Conservation (phyloP, 2,113 vertebrate species). For the Tragelaphus strepsiceros region DNA sequence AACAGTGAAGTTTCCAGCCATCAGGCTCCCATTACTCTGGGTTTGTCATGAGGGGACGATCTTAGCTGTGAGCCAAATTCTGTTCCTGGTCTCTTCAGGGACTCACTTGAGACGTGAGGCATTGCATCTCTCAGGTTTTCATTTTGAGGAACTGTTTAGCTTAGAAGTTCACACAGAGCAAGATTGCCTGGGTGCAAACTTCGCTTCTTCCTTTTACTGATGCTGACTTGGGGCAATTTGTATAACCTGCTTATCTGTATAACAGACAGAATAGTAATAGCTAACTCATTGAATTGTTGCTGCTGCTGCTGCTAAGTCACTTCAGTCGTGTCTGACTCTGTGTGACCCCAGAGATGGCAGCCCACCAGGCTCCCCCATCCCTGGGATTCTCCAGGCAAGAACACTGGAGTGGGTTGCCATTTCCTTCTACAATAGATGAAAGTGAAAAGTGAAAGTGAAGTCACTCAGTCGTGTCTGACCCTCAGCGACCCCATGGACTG, state of each 20-base stretch:
- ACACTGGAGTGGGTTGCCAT: not conserved
- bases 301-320: not conserved
- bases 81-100: not conserved
- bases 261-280: not conserved
- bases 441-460: not conserved
- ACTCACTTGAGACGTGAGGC: not conserved
- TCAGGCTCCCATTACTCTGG: not conserved
- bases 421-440: not conserved
- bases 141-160: not conserved
- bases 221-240: not conserved
- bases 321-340: rapidly evolving
- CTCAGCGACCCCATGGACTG: not conserved
- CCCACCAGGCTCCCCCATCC: not conserved
- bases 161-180: not conserved
- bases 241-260: not conserved
- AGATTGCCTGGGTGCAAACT: constrained; percentile 3
- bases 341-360: not conserved
- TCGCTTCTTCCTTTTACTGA: not conserved
- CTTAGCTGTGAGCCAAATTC: constrained; percentile 17
- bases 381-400: no score
- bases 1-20: not conserved
- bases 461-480: rapidly evolving
- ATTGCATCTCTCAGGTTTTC: not conserved
- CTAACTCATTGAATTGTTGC: not conserved
- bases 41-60: not conserved